Conservation (phyloP, 2,113 vertebrate genomes). For the Lagopus leucura region DNA sequence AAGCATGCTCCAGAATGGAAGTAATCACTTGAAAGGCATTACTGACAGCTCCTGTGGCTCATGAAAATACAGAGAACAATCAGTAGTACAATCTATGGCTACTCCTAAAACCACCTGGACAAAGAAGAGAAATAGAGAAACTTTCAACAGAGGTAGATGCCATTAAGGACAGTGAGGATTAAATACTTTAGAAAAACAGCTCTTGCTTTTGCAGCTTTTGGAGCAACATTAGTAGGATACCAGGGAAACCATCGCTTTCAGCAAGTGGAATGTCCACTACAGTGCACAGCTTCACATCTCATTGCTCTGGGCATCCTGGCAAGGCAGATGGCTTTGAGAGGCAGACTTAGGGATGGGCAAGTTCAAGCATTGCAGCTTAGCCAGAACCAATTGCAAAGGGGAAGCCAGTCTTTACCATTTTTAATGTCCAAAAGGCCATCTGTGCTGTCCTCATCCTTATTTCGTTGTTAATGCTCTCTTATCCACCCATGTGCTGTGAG, state of each 20-base stretch:
- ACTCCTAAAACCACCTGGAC: not conserved
- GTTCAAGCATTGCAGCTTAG: not conserved
- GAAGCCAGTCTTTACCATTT: not conserved
- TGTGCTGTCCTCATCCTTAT: not conserved
- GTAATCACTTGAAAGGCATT: not conserved
- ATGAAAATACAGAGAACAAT: not conserved
- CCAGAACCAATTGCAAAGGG: not conserved
- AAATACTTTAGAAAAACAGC: not conserved
- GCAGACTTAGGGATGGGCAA: rapidly evolving
- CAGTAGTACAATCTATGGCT: not conserved
- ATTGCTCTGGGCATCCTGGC: not conserved
- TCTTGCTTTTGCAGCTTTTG: not conserved
- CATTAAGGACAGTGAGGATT: not conserved
- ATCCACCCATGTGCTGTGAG: not conserved
- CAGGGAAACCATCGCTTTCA: not conserved
- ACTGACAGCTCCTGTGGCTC: not conserved
- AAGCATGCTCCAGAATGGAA: not conserved
- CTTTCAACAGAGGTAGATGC: not conserved
- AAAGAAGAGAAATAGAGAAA: not conserved
- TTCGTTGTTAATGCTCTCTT: not conserved
- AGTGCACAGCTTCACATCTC: rapidly evolving
- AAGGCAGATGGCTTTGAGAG: not conserved
- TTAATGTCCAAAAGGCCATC: not conserved
- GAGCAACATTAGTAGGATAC: not conserved
- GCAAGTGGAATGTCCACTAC: not conserved